Conservation (phyloP, 1,140 invertebrate genomes). For the Rhagoletis zephyria region DNA sequence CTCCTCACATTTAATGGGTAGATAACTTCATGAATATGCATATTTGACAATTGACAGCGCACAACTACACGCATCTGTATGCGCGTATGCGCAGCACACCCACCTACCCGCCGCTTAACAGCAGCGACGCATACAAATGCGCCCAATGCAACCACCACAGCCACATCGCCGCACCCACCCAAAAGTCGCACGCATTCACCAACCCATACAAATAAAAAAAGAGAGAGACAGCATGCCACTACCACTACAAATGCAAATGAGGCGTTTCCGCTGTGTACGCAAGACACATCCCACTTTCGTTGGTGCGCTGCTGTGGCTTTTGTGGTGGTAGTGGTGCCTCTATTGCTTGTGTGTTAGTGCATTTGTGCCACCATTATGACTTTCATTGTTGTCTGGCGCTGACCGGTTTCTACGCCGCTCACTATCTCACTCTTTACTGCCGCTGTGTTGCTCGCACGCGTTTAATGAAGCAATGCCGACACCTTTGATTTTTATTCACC, state of each 20-base stretch:
- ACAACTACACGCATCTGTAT: neutral
- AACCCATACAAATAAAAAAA: neutral
- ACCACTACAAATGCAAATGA: neutral
- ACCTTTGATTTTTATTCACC: constrained; percentile 21
- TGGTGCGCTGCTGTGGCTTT: no score
- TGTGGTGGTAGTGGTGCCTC: neutral
- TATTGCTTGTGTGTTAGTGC: neutral
- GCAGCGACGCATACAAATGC: neutral
- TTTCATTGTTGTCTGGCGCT: neutral
- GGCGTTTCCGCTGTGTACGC: constrained; percentile 2
- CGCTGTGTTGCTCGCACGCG: neutral
- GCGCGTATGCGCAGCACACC: no score
- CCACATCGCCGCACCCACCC: neutral
- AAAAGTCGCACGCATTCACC: neutral
- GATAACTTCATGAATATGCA: constrained; percentile 42
- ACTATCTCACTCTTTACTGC: neutral
- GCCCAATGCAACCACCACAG: neutral
- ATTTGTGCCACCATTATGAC: constrained; percentile 29
- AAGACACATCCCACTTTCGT: constrained; percentile 34
- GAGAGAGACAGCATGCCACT: neutral
- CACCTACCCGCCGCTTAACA: neutral
- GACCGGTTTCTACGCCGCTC: neutral
- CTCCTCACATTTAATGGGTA: neutral
- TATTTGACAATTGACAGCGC: neutral
- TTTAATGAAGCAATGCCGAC: constrained; percentile 39